phyloP scores from a whole-genome alignment of 1,140 invertebrate species.

The Drosophila eugracilis region DNA sequence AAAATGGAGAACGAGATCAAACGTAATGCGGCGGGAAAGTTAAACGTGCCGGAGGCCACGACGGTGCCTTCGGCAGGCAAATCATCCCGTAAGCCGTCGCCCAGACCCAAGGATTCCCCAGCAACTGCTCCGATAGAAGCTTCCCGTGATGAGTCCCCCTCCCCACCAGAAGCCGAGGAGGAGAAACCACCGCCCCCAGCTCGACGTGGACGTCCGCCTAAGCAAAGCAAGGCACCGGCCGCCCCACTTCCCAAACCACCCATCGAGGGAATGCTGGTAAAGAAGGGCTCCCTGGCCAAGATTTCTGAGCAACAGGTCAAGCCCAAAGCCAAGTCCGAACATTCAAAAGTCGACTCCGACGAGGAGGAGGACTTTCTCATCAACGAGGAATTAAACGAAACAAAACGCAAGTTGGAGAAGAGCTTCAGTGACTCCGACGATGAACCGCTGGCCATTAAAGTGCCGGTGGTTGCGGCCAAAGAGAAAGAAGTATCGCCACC shows the following conservation, averaged over 20 bases:
- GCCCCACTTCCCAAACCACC: conserved; percentile 50
- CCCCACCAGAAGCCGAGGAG: conserved; percentile 18
- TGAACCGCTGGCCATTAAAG: conserved; percentile 86
- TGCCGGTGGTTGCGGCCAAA: conserved; percentile 70
- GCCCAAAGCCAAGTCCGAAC: conserved; percentile 69
- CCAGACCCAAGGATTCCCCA: conserved; percentile 13
- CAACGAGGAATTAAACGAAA: conserved; percentile 81
- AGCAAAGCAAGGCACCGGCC: conserved; percentile 44
- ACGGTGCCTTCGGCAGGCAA: conserved; percentile 23
- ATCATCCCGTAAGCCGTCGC: conserved; percentile 43
- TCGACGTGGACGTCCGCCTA: conserved; percentile 71
- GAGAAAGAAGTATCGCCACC: conserved; percentile 24
- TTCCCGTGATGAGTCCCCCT: conserved; percentile 7
- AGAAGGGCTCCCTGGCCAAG: conserved; percentile 73
- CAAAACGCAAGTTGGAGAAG: conserved; percentile 84
- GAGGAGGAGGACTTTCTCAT: conserved; percentile 83
- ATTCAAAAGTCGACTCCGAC: conserved; percentile 72
- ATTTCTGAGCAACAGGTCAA: conserved; percentile 56
- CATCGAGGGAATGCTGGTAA: conserved; percentile 81
- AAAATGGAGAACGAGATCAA: conserved; percentile 88
- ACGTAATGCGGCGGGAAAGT: conserved; percentile 84
- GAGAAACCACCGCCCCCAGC: conserved; percentile 46
- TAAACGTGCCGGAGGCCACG: conserved; percentile 33
- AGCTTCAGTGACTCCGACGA: conserved; percentile 87
- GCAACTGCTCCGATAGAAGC: conserved; percentile 8